Evolutionary conservation across 2,888 invertebrate species (phyloP), one percentile per base, ranked within the genome.

Genomic region (Thereva nobilitata): DNA sequence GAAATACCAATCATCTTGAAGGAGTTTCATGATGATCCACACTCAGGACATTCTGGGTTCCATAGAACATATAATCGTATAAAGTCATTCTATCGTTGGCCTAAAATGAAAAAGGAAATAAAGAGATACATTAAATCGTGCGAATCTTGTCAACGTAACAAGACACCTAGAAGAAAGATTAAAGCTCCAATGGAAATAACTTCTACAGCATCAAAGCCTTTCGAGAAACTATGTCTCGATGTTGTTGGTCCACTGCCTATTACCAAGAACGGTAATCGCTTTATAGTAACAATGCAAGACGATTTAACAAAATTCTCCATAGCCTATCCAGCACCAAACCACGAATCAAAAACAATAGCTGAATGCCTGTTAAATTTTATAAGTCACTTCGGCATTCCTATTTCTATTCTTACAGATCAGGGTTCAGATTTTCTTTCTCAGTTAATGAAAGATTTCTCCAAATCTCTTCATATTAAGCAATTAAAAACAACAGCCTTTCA

Each of bases 231-330:
- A 64, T 67, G 70, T 37, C 12, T 77, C 12, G 75, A 77, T 67
- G 72, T 77, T 34, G 74, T 76, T 12, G 75, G 75, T 57, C 75
- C n/a, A n/a, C n/a, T n/a, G n/a, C n/a, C n/a, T n/a, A n/a, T n/a
- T n/a, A n/a, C n/a, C n/a, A n/a, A n/a, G n/a, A n/a, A n/a, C n/a
- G n/a, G n/a, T n/a, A n/a, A n/a, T n/a, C n/a, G n/a, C n/a, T n/a
- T n/a, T n/a, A n/a, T n/a, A n/a, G n/a, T n/a, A n/a, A n/a, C n/a
- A n/a, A n/a, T n/a, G n/a, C n/a, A n/a, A n/a, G n/a, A n/a, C n/a
- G n/a, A n/a, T n/a, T n/a, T n/a, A n/a, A n/a, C n/a, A n/a, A n/a
- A n/a, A n/a, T n/a, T n/a, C n/a, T n/a, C n/a, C n/a, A n/a, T n/a
- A n/a, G n/a, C n/a, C n/a, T n/a, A n/a, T n/a, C n/a, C n/a, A n/a